These are phyloP conservation scores for Alsophila aescularia DNA, from an alignment of 2,888 invertebrate species.

Conservation along the genomic window DNA sequence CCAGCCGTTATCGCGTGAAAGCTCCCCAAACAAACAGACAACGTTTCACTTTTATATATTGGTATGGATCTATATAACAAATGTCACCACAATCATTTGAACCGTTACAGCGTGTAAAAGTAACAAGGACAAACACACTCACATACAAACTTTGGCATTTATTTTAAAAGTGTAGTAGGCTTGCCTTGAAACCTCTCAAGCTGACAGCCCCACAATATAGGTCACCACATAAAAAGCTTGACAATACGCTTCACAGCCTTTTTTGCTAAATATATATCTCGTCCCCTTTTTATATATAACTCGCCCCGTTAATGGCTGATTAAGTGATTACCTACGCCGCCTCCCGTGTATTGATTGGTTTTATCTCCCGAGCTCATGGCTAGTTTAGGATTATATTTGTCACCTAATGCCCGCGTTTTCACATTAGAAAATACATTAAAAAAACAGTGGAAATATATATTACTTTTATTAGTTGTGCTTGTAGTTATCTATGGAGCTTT, in stretches of 20 bases:
- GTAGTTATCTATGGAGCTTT: constrained; percentile 11
- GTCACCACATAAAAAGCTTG: constrained; percentile 40
- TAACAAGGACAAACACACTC: too few relatives aligned
- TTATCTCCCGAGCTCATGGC: constrained; percentile 66
- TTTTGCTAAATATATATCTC: constrained; percentile 52
- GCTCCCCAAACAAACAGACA: too few relatives aligned
- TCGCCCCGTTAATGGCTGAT: constrained; percentile 59
- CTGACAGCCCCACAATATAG: constrained; percentile 27
- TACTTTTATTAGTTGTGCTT: not conserved
- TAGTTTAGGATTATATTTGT: constrained; percentile 76
- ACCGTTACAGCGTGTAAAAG: too few relatives aligned
- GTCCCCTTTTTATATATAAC: constrained; percentile 33
- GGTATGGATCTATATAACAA: too few relatives aligned
- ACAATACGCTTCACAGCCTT: constrained; percentile 42
- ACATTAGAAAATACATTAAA: not conserved
- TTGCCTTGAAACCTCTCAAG: constrained; percentile 17
- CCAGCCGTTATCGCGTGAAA: too few relatives aligned
- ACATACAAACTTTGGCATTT: too few relatives aligned
- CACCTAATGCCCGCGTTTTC: constrained; percentile 65
- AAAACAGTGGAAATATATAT: constrained; percentile 4
- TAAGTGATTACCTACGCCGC: constrained; percentile 70
- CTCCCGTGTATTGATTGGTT: constrained; percentile 69
- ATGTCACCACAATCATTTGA: too few relatives aligned
- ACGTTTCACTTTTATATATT: too few relatives aligned
- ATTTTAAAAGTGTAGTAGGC: too few relatives aligned